Evolutionary conservation across 2,888 invertebrate genomes (phyloP).

Genomic region (Itoplectis maculator): DNA sequence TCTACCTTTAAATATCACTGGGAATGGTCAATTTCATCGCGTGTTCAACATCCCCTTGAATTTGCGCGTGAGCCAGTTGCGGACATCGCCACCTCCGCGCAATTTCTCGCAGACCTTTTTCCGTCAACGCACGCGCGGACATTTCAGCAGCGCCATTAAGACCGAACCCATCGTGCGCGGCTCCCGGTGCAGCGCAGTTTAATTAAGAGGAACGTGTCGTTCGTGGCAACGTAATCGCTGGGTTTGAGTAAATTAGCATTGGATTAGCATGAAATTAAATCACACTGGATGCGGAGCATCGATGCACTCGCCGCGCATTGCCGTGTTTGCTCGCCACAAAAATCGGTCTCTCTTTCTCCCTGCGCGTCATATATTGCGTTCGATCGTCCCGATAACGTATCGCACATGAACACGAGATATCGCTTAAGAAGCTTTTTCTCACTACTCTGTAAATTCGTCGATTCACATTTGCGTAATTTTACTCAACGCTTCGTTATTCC

Average conservation of each 20-base stretch:
- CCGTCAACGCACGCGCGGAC: background rate
- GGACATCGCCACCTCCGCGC: conserved; percentile 14
- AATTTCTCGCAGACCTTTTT: conserved; percentile 3
- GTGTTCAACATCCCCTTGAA: conserved; percentile 5
- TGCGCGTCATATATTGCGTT: background rate
- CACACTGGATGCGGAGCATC: conserved; percentile 17
- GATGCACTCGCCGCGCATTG: conserved; percentile 17
- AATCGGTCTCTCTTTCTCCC: background rate
- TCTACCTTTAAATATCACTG: too few relatives aligned
- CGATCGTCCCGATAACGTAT: conserved; percentile 12
- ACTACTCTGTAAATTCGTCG: too few relatives aligned
- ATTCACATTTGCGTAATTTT: background rate
- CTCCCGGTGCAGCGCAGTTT: conserved; percentile 54
- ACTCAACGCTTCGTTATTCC: conserved; percentile 26
- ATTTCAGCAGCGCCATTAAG: conserved; percentile 49
- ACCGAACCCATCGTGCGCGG: conserved; percentile 47
- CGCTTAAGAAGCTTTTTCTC: background rate
- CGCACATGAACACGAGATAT: background rate
- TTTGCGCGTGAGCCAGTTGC: background rate
- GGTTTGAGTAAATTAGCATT: conserved; percentile 66
- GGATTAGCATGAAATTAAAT: conserved; percentile 67
- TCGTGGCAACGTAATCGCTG: conserved; percentile 54
- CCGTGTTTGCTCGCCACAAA: conserved; percentile 23
- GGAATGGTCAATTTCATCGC: too few relatives aligned
- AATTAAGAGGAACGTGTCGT: conserved; percentile 65